Evolutionary conservation across 92 coral and sea anemone genomes (phyloP), one percentile per base, ranked within the genome.

Genomic region (Zoanthus sansibaricus): DNA sequence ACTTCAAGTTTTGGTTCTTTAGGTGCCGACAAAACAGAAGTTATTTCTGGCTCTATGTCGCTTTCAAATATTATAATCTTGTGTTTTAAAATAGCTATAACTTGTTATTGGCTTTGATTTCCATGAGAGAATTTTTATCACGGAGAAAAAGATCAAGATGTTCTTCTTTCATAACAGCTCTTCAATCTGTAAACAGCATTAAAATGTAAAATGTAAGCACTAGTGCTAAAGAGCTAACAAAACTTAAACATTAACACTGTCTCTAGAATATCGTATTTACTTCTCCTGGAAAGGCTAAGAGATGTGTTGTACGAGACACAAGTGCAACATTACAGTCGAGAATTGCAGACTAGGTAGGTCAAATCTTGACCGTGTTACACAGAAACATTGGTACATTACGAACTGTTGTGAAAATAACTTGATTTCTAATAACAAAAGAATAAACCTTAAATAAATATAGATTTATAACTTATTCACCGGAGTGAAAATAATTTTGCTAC

Each of bases 221-320:
- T 33, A 59, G 20, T 9, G 31, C 83, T 59, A 59, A 62, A 59
- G 20, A 3, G 31, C 83, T 59, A 59, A 62, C 12, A 31, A 66
- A 20, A 3, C 59, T 6, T 47, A 46, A 79, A 66, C 59, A 3
- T 51, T 44, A 79, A 79, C 84, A 66, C 84, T 56, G 46, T 66
- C 20, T 16, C 58, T 70, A 79, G 84, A 79, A 70, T 79, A 8
- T 62, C 84, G 25, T 79, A 79, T 47, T 62, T 79, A 47, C 84
- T 79, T 46, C 84, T 79, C 74, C 84, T 79, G 84, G 84, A 79
- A 21, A 79, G 84, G 25, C 84, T 79, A 62, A 79, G 59, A 51
- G 73, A 64, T 49, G 84, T 79, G 18, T 79, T 79, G 58, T 79
- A 79, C 32, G 84, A 79, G 45, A 64, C 84, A 12, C 84, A 79